These are phyloP conservation scores for Rhingia campestris DNA, from an alignment of 2,888 invertebrate genomes.

Conservation along the genomic window DNA sequence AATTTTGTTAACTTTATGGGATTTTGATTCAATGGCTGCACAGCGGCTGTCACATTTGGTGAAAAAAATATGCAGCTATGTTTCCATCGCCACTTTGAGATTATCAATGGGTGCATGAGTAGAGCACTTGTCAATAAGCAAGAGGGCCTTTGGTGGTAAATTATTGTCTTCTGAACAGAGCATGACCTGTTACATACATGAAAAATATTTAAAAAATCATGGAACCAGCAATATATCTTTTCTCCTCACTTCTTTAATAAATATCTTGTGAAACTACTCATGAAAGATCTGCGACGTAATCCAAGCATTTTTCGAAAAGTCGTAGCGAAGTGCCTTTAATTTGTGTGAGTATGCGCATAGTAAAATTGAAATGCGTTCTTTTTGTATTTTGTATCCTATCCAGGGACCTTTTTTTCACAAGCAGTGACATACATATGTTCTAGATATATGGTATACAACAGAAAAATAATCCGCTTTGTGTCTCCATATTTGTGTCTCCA, in stretches of 20 bases:
- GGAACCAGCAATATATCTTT: slow-evolving; percentile 13
- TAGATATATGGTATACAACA: slow-evolving; percentile 4
- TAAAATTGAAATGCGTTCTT: slow-evolving; percentile 21
- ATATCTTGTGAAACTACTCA: slow-evolving; percentile 30
- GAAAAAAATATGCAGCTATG: background rate
- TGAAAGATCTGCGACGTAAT: slow-evolving; percentile 14
- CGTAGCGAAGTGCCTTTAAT: slow-evolving; percentile 76
- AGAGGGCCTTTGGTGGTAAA: slow-evolving; percentile 14
- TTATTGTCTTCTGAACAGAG: slow-evolving; percentile 10
- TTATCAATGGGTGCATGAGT: too few relatives aligned
- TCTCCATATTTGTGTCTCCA: slow-evolving; percentile 17
- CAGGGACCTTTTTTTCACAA: slow-evolving; percentile 32
- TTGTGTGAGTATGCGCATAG: slow-evolving; percentile 22
- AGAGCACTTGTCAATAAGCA: slow-evolving; percentile 6
- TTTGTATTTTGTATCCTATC: slow-evolving; percentile 26
- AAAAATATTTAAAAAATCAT: slow-evolving; percentile 5
- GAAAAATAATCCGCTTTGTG: slow-evolving; percentile 34
- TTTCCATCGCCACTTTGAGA: too few relatives aligned
- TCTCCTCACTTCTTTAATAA: slow-evolving; percentile 19
- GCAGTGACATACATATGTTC: slow-evolving; percentile 20
- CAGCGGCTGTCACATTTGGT: background rate
- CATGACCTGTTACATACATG: slow-evolving; percentile 9
- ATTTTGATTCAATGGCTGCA: slow-evolving; percentile 10
- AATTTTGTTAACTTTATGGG: slow-evolving; percentile 49
- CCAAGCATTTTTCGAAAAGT: slow-evolving; percentile 30